A percentile compares a stretch with the other conserved stretches of the same genome.
Conservation (phyloP, 2,797 vertebrate genomes). For the Liasis olivaceus region DNA sequence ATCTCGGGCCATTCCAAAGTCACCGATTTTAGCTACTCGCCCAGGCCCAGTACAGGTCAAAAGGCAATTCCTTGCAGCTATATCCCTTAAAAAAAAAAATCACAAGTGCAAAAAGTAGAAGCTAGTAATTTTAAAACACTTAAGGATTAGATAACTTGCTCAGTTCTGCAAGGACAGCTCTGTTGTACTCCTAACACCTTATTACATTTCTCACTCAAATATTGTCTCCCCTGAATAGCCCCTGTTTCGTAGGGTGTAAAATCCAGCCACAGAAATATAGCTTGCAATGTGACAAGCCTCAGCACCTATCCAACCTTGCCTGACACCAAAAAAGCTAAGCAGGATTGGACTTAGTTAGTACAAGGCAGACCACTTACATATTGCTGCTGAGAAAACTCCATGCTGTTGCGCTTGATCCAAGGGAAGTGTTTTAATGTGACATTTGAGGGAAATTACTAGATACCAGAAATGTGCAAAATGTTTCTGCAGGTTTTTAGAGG, state of each 20-base stretch:
- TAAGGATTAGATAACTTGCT: background rate
- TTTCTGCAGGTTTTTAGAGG: background rate
- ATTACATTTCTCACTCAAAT: background rate
- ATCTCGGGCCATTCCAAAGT: conserved; percentile 94
- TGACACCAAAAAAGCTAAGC: background rate
- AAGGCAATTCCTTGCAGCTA: conserved; percentile 91
- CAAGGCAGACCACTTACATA: background rate
- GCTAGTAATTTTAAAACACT: background rate
- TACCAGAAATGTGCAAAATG: background rate
- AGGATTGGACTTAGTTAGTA: background rate
- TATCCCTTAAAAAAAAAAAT: conserved; percentile 78
- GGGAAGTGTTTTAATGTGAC: background rate
- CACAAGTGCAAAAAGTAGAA: background rate
- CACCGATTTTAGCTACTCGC: conserved; percentile 89
- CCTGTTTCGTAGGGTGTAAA: background rate
- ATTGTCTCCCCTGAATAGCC: background rate
- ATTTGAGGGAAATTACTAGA: background rate
- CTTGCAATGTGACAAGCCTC: background rate
- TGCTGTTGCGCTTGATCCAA: background rate
- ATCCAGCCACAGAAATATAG: background rate
- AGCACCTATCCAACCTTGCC: background rate
- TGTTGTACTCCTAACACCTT: background rate
- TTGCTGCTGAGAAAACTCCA: background rate
- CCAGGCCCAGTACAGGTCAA: conserved; percentile 84
- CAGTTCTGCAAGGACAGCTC: background rate